These are phyloP conservation scores for Taxidea taxus DNA, from an alignment of 2,113 vertebrate species.

Conservation along the genomic window DNA sequence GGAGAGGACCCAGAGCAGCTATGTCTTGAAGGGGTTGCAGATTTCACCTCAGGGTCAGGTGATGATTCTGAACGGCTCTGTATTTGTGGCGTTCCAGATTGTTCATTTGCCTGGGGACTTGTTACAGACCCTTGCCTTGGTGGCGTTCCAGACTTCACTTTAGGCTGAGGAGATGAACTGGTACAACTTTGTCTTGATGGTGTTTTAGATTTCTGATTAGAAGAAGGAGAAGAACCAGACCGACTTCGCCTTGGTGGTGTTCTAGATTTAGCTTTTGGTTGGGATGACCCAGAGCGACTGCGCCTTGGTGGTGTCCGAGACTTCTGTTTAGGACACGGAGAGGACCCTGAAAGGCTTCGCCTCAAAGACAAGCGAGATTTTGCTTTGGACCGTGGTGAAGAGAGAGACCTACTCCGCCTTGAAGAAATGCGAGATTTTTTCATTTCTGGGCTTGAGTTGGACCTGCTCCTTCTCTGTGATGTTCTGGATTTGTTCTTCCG, in stretches of 20 bases:
- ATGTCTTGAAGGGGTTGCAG: constrained; percentile 59
- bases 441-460: constrained; percentile 69
- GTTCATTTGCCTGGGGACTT: constrained; percentile 58
- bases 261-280: constrained; percentile 62
- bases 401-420: constrained; percentile 76
- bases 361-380: constrained; percentile 71
- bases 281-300: constrained; percentile 74
- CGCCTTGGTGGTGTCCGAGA: constrained; percentile 71
- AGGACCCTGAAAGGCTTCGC: constrained; percentile 77
- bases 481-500: constrained; percentile 72
- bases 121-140: constrained; percentile 30
- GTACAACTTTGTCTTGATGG: constrained; percentile 60
- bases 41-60: constrained; percentile 63
- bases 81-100: constrained; percentile 45
- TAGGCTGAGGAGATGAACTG: constrained; percentile 63
- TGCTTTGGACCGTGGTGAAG: constrained; percentile 72
- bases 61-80: constrained; percentile 64
- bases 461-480: constrained; percentile 73
- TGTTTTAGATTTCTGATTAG: constrained; percentile 70
- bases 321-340: constrained; percentile 73
- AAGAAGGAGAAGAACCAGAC: constrained; percentile 65
- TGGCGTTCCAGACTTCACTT: constrained; percentile 69
- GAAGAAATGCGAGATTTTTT: constrained; percentile 71
- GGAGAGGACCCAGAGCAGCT: constrained; percentile 66
- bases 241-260: constrained; percentile 63